A percentile compares a stretch with the other conserved stretches of the same genome.
These are phyloP conservation scores for Pachyuromys duprasi DNA, from an alignment of 2,797 vertebrate species.

Conservation along the genomic window DNA sequence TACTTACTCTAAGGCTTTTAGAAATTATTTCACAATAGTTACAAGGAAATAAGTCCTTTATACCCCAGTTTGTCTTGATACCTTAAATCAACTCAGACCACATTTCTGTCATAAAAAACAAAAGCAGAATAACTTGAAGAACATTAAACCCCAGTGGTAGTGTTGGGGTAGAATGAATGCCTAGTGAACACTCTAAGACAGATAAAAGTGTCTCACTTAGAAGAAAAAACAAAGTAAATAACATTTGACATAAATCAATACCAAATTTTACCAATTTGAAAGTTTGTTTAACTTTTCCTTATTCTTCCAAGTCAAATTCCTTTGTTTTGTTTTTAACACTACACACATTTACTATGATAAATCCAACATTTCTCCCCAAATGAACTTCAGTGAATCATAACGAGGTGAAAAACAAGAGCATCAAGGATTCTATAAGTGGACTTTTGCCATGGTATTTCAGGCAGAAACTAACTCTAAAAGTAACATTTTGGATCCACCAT, in stretches of 20 bases:
- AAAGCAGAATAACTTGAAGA: not conserved
- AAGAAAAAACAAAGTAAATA: not conserved
- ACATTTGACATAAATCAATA: not conserved
- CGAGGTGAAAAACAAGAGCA: not conserved
- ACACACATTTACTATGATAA: not conserved
- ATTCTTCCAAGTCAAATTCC: not conserved
- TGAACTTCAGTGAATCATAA: not conserved
- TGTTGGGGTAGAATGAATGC: not conserved
- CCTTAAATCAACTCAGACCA: not conserved
- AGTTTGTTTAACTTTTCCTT: constrained; percentile 25
- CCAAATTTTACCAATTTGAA: not conserved
- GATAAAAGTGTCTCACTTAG: not conserved
- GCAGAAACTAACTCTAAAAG: not conserved
- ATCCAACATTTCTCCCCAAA: not conserved
- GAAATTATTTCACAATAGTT: constrained; percentile 13
- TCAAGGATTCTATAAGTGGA: not conserved
- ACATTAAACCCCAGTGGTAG: not conserved
- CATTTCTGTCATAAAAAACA: not conserved
- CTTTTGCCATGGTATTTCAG: not conserved
- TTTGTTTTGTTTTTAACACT: not conserved
- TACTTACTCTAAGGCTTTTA: constrained; percentile 3
- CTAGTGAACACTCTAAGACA: not conserved
- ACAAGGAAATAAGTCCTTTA: not conserved
- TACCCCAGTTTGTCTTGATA: not conserved
- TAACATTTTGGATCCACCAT: not conserved